phyloP scores from a whole-genome alignment of 2,888 invertebrate genomes.

The Embidobia sp. region DNA sequence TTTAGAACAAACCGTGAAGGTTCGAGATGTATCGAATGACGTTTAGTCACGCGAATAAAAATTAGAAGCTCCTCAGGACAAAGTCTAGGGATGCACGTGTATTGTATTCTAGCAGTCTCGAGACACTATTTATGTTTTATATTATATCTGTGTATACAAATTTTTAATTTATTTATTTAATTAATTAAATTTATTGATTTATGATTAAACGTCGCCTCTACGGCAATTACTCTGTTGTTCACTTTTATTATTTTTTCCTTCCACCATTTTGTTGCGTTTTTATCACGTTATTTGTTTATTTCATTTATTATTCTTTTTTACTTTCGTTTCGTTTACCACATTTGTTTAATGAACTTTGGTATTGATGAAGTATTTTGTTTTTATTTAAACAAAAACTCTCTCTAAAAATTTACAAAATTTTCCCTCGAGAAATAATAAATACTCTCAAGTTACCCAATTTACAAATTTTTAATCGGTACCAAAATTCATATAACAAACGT shows the following conservation, averaged over 20 bases:
- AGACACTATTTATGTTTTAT: conserved; percentile 81
- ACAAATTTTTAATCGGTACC: no score
- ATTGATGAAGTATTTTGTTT: no score
- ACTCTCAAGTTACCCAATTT: no score
- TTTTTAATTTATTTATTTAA: conserved; percentile 81
- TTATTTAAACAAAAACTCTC: no score
- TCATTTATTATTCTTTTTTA: conserved; percentile 7
- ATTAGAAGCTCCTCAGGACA: conserved; percentile 66
- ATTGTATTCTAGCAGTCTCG: conserved; percentile 78
- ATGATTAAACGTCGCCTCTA: conserved; percentile 80
- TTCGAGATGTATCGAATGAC: conserved; percentile 56
- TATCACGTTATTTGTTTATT: no score
- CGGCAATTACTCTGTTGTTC: conserved; percentile 70
- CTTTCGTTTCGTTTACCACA: conserved; percentile 23
- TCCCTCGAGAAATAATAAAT: no score
- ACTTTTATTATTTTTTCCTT: conserved; percentile 66
- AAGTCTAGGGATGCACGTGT: conserved; percentile 69
- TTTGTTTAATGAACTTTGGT: no score
- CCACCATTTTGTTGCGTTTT: conserved; percentile 49
- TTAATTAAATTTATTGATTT: conserved; percentile 81
- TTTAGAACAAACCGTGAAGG: conserved; percentile 29
- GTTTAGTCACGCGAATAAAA: conserved; percentile 56
- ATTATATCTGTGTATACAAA: conserved; percentile 80
- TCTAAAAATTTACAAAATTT: no score
- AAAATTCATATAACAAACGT: no score